These are phyloP conservation scores for Leptestheria dahalacensis DNA, from an alignment of 1,140 invertebrate species.

Conservation along the genomic window DNA sequence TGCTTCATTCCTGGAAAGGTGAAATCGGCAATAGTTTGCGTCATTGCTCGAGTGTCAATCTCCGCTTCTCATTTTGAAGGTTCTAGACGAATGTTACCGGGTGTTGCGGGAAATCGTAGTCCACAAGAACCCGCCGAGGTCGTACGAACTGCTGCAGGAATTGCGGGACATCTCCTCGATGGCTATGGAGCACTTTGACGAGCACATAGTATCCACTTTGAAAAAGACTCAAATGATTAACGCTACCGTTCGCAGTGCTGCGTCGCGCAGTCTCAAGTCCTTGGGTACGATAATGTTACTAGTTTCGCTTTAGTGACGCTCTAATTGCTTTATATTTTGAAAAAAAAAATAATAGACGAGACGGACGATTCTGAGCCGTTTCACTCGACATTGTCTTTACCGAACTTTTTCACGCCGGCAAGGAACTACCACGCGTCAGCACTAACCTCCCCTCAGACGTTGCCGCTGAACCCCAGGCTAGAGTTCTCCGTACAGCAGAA, in stretches of 20 bases:
- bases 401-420: not conserved
- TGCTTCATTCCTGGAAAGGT: slow-evolving; percentile 89
- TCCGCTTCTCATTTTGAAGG: slow-evolving; percentile 34
- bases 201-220: slow-evolving; percentile 46
- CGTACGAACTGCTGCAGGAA: slow-evolving; percentile 67
- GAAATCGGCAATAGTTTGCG: slow-evolving; percentile 17
- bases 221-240: slow-evolving; percentile 3
- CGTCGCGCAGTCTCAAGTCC: not conserved
- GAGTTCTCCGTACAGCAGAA: not conserved
- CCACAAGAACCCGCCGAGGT: slow-evolving; percentile 49
- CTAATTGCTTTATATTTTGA: not conserved
- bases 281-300: not conserved
- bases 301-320: not conserved
- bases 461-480: not conserved
- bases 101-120: slow-evolving; percentile 52
- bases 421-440: not conserved
- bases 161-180: slow-evolving; percentile 82
- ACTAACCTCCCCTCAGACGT: not conserved
- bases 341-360: not conserved
- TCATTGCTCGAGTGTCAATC: not conserved
- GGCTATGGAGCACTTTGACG: slow-evolving; percentile 93
- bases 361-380: not conserved
- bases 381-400: not conserved
- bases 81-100: slow-evolving; percentile 70
- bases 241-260: not conserved